Conservation (phyloP, 2,797 vertebrate species). For the Acipenser ruthenus region DNA sequence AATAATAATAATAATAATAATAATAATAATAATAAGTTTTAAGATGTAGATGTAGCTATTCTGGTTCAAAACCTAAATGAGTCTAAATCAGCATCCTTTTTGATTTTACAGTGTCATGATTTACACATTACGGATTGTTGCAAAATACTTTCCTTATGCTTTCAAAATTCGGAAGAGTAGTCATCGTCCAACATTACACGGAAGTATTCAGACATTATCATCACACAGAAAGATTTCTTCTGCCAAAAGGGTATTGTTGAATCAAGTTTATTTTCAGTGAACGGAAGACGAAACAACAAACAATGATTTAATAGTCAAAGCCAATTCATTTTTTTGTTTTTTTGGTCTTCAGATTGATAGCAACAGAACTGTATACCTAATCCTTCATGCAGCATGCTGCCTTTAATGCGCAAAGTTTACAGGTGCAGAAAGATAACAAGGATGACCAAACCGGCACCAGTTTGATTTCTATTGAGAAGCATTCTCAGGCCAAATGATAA, state of each 20-base stretch:
- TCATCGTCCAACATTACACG: too few relatives aligned
- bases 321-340: background rate
- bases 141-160: too few relatives aligned
- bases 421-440: background rate
- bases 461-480: background rate
- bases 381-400: background rate
- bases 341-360: background rate
- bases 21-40: too few relatives aligned
- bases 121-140: too few relatives aligned
- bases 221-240: background rate
- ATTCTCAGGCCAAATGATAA: background rate
- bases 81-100: too few relatives aligned
- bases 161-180: too few relatives aligned
- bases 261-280: background rate
- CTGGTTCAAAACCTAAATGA: too few relatives aligned
- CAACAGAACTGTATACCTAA: background rate
- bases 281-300: background rate
- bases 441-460: background rate
- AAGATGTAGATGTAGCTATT: too few relatives aligned
- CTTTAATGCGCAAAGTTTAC: background rate
- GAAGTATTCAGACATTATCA: too few relatives aligned
- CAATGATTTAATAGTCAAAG: background rate
- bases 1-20: too few relatives aligned
- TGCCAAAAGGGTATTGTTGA: background rate
- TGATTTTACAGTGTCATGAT: too few relatives aligned